Percentiles rank a stretch among this genome's conserved stretches.
Conservation (phyloP, 2,113 vertebrate genomes). For the Tiliqua scincoides region DNA sequence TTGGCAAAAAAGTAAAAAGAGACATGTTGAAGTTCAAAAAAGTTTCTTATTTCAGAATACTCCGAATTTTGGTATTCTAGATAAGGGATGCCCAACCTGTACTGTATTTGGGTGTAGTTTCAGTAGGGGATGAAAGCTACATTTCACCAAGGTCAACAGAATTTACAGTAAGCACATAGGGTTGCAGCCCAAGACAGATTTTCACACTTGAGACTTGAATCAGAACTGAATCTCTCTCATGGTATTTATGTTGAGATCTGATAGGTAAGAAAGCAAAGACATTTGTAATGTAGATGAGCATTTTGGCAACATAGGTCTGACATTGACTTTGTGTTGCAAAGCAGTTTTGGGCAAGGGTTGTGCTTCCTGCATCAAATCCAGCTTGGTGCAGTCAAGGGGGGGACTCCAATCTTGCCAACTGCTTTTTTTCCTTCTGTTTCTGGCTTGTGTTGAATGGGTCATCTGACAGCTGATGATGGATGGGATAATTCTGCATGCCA, state of each 20-base stretch:
- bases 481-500: background rate
- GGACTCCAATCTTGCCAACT: background rate
- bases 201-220: background rate
- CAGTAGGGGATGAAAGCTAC: too few species aligned
- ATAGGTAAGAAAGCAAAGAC: background rate
- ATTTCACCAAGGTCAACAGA: too few species aligned
- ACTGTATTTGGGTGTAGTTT: too few species aligned
- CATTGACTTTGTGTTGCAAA: background rate
- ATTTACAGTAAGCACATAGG: background rate
- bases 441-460: background rate
- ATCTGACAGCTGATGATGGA: background rate
- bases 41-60: too few species aligned
- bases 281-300: background rate
- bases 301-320: background rate
- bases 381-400: too few species aligned
- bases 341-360: background rate
- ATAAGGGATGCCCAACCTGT: too few species aligned
- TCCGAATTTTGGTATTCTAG: too few species aligned
- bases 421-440: background rate
- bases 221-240: background rate
- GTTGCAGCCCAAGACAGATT: background rate
- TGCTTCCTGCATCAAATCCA: too few species aligned
- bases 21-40: too few species aligned
- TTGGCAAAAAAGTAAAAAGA: too few species aligned
- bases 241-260: background rate